Percentiles rank a stretch among this genome's conserved stretches.
These are phyloP conservation scores for Artemia franciscana DNA, from an alignment of 1,140 invertebrate genomes.

Conservation along the genomic window DNA sequence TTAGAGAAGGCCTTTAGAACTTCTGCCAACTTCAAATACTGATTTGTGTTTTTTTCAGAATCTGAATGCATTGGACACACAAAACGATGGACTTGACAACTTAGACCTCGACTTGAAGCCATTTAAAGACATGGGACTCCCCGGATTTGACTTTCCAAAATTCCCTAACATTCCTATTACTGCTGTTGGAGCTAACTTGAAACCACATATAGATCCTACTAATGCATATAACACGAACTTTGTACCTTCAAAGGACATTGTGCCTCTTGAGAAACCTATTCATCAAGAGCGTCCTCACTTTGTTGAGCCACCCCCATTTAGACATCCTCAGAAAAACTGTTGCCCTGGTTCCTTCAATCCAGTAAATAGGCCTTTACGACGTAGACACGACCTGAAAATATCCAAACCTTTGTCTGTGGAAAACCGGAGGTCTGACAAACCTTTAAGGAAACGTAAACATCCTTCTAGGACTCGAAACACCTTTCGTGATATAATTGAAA, in stretches of 20 bases:
- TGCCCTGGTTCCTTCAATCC: background rate
- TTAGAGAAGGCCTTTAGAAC: too few relatives aligned
- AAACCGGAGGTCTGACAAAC: background rate
- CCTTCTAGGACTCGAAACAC: background rate
- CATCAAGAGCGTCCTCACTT: too few relatives aligned
- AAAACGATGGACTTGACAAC: too few relatives aligned
- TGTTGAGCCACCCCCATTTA: too few relatives aligned
- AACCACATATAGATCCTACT: background rate
- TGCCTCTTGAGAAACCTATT: too few relatives aligned
- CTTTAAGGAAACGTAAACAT: background rate
- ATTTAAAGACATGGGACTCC: background rate
- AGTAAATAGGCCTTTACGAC: background rate
- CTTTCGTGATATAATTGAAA: background rate
- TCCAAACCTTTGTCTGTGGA: background rate
- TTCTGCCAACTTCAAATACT: too few relatives aligned
- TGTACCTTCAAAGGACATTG: too few relatives aligned
- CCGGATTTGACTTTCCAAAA: background rate
- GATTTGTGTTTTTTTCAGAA: too few relatives aligned
- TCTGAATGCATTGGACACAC: too few relatives aligned
- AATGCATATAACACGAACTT: too few relatives aligned
- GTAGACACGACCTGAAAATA: background rate
- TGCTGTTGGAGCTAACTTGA: background rate
- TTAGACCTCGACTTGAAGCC: background rate
- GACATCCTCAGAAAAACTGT: too few relatives aligned
- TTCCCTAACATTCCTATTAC: background rate